Percentiles rank a stretch among this genome's conserved stretches.
Evolutionary conservation across 2,113 vertebrate genomes (phyloP).

Genomic region (Leucopsar rothschildi): DNA sequence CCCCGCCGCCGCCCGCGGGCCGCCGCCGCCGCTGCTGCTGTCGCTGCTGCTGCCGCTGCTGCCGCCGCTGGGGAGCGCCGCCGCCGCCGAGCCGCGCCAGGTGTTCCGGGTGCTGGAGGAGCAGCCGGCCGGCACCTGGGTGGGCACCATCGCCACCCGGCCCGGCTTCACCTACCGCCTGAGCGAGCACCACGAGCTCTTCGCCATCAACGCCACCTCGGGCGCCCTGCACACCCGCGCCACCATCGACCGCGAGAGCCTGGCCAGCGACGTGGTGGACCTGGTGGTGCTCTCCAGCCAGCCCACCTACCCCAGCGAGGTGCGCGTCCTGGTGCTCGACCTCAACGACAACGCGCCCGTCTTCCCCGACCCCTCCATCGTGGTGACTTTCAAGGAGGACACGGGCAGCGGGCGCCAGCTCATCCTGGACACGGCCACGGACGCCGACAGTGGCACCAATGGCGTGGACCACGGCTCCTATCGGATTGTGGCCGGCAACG

Average conservation of each 20-base stretch:
- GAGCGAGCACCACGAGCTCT: conserved; percentile 93
- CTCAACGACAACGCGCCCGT: conserved; percentile 95
- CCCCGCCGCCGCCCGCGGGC: neutral
- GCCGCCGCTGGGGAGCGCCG: conserved; percentile 34
- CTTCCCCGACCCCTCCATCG: conserved; percentile 91
- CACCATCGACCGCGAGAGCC: conserved; percentile 89
- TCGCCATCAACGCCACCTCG: conserved; percentile 87
- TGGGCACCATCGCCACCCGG: conserved; percentile 90
- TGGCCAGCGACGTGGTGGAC: conserved; percentile 90
- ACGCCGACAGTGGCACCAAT: conserved; percentile 91
- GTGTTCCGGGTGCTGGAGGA: conserved; percentile 94
- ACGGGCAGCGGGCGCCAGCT: conserved; percentile 94
- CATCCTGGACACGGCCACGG: conserved; percentile 93
- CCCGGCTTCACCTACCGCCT: conserved; percentile 93
- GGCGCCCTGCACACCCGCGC: conserved; percentile 88
- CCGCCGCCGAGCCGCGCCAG: conserved; percentile 82
- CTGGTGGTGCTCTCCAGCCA: conserved; percentile 97
- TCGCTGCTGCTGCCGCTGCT: neutral
- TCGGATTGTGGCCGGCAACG: conserved; percentile 89
- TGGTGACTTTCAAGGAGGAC: conserved; percentile 96
- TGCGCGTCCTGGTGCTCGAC: conserved; percentile 90
- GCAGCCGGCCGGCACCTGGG: conserved; percentile 89
- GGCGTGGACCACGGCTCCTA: conserved; percentile 95
- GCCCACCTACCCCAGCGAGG: conserved; percentile 95
- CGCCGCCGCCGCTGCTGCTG: conserved; percentile 14